phyloP scores from a whole-genome alignment of 2,797 vertebrate species.

The Poecilia gillii region DNA sequence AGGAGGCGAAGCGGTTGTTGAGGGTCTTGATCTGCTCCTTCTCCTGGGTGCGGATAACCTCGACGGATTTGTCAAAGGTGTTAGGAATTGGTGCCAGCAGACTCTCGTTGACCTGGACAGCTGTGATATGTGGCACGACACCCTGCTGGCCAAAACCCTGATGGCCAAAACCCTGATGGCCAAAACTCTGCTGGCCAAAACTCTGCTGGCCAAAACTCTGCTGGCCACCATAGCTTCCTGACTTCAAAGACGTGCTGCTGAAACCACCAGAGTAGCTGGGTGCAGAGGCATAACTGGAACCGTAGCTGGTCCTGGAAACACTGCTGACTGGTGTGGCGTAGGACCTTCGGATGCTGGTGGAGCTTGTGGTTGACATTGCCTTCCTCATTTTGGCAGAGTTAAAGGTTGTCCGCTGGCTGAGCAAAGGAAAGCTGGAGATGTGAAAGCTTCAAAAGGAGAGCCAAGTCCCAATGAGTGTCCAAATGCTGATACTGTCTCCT shows the following conservation, averaged over 20 bases:
- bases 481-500: conserved; percentile 35
- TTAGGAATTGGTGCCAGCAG: conserved; percentile 88
- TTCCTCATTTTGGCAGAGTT: conserved; percentile 19
- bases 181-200: too few species aligned
- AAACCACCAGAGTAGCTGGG: background rate
- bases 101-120: conserved; percentile 88
- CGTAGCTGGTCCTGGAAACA: conserved; percentile 10
- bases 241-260: background rate
- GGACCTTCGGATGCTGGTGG: conserved; percentile 29
- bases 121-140: conserved; percentile 75
- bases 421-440: conserved; percentile 52
- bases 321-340: background rate
- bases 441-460: conserved; percentile 80
- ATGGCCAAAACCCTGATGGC: background rate
- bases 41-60: conserved; percentile 88
- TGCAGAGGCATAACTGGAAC: background rate
- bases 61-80: conserved; percentile 87
- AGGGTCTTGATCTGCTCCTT: conserved; percentile 97
- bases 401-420: conserved; percentile 31
- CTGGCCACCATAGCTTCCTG: background rate
- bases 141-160: background rate
- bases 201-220: too few species aligned
- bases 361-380: conserved; percentile 9
- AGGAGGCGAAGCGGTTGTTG: conserved; percentile 95
- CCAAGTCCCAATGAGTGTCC: conserved; percentile 80